A percentile compares a stretch with the other conserved stretches of the same genome.
Evolutionary conservation across 1,140 invertebrate species (phyloP).

Genomic region (Coenobita brevimanus): DNA sequence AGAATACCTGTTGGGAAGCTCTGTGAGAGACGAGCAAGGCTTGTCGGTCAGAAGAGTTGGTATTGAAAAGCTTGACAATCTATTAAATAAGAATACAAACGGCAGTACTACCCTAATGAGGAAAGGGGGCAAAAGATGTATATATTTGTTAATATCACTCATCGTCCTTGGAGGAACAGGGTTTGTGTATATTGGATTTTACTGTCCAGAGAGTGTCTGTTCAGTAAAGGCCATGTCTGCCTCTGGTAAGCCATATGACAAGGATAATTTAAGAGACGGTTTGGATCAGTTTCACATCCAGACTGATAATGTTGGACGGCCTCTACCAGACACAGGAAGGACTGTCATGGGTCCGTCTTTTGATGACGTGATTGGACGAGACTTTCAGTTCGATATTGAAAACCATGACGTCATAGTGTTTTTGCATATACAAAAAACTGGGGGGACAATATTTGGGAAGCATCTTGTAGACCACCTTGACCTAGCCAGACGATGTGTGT

Average conservation of each 20-base stretch:
- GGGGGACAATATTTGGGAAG: constrained; percentile 94
- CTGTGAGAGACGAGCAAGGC: not conserved
- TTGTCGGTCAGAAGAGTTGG: not conserved
- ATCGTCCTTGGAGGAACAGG: constrained; percentile 78
- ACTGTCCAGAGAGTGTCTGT: constrained; percentile 89
- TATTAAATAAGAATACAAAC: not conserved
- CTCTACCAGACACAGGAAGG: constrained; percentile 73
- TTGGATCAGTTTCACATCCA: constrained; percentile 73
- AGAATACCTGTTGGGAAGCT: not conserved
- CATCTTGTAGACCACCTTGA: constrained; percentile 96
- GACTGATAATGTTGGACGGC: constrained; percentile 71
- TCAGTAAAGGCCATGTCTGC: constrained; percentile 79
- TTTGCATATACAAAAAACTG: constrained; percentile 97
- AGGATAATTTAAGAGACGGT: constrained; percentile 71
- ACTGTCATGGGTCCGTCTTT: constrained; percentile 80
- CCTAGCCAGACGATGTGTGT: constrained; percentile 89
- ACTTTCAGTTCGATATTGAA: constrained; percentile 85
- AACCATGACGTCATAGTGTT: constrained; percentile 98
- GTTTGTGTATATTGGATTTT: constrained; percentile 90
- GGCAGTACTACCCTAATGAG: constrained; percentile 59
- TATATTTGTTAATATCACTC: constrained; percentile 53
- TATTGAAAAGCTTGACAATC: not conserved
- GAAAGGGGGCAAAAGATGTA: constrained; percentile 58
- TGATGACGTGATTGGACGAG: constrained; percentile 88
- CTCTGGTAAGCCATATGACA: constrained; percentile 72